Base-by-base conservation (phyloP, 2,888 invertebrate genomes). In the Hylaea fasciaria region DNA sequence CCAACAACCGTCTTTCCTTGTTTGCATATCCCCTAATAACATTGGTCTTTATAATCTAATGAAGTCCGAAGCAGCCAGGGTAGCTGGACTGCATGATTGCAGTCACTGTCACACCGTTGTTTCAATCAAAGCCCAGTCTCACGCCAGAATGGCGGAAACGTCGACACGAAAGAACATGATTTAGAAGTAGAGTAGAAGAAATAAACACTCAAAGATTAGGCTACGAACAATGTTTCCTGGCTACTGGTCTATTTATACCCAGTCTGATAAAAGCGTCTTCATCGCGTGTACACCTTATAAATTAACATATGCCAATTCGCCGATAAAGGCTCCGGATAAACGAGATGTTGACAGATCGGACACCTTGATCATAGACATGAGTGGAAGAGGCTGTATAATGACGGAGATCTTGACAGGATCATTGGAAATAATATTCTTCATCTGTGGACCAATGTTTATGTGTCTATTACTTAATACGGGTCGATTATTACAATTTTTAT, bases 301-400 rank as follows among this genome's bases (percentile, higher is more conserved):
- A 60, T 55, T 55, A 61, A 47, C 47, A 52, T 56, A 55, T 32
- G 39, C 50, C 51, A 47, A 52, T 52, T 45, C 3, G n/a, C 5
- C 41, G 51, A 58, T 55, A 41, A 55, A 49, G 28, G 46, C 35
- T 22, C 43, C 16, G 17, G 55, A 55, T 50, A 47, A 41, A 56
- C 47, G 29, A 52, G 51, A 22, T 50, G 60, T 39, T 61, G 51
- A 61, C 55, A 50, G 49, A 56, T 61, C 55, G 11, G 49, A 47
- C 43, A 28, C 22, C 43, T 44, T 51, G 51, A 51, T 56, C 51
- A 44, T 51, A 37, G 28, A 7, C 17, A 29, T 43, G 41, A 43
- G 45, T 49, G 41, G 54, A 50, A 44, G 14, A 28, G 29, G 14
- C 49, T 44, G 10, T 10, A 17, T 54, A 52, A 43, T 49, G 29